A percentile compares a stretch with the other conserved stretches of the same genome.
phyloP scores from a whole-genome alignment of 2,797 vertebrate genomes.

The Sebastes taczanowskii region DNA sequence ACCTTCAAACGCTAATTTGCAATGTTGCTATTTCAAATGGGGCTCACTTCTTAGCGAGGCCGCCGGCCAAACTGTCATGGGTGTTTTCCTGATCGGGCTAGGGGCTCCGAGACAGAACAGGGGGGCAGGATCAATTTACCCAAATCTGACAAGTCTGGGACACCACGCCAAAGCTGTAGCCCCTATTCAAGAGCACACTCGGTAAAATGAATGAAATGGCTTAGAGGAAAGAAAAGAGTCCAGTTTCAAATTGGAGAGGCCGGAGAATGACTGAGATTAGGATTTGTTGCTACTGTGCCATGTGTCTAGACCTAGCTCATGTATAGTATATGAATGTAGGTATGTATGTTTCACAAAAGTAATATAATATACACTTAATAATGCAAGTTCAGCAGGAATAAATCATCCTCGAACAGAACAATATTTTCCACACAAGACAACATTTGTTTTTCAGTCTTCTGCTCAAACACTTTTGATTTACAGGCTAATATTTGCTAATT shows the following conservation, averaged over 20 bases:
- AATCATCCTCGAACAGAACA: neutral
- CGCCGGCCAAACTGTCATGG: constrained; percentile 69
- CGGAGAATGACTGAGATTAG: constrained; percentile 63
- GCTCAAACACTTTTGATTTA: constrained; percentile 25
- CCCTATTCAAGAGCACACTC: constrained; percentile 55
- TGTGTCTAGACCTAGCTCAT: constrained; percentile 34
- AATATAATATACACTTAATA: constrained; percentile 25
- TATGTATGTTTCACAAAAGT: constrained; percentile 20
- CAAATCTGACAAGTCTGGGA: constrained; percentile 71
- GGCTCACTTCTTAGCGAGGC: constrained; percentile 58
- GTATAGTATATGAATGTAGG: neutral
- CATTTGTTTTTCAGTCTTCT: constrained; percentile 26
- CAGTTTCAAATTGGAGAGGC: constrained; percentile 63
- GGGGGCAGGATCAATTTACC: constrained; percentile 71
- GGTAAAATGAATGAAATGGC: constrained; percentile 67
- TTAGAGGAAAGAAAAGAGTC: constrained; percentile 66
- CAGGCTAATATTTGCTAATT: constrained; percentile 23
- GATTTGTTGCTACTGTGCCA: constrained; percentile 60
- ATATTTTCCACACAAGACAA: neutral
- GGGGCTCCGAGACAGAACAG: constrained; percentile 56
- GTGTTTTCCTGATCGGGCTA: constrained; percentile 66
- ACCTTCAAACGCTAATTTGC: constrained; percentile 70
- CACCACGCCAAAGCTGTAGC: constrained; percentile 63
- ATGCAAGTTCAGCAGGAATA: constrained; percentile 9
- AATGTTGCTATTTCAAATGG: constrained; percentile 67